These are phyloP conservation scores for Dromius quadrimaculatus DNA, from an alignment of 2,888 invertebrate genomes.

Conservation along the genomic window DNA sequence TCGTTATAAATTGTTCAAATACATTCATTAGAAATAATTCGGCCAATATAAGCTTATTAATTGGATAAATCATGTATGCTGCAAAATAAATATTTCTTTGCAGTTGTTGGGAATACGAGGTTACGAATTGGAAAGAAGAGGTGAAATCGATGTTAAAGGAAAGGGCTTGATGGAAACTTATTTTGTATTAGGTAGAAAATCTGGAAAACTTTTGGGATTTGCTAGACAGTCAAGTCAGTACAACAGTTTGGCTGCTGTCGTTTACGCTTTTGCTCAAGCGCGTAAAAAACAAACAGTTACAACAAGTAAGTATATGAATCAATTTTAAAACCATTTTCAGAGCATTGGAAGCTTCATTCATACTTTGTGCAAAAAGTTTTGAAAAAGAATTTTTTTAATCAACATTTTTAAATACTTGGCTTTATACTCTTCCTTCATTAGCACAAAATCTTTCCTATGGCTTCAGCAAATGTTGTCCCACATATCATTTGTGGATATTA, in stretches of 20 bases:
- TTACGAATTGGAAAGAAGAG: conserved; percentile 82
- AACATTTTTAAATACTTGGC: not conserved
- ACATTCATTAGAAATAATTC: not conserved
- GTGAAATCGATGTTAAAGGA: conserved; percentile 91
- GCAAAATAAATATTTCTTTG: conserved; percentile 43
- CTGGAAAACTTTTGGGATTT: conserved; percentile 71
- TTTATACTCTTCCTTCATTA: no score
- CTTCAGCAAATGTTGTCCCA: no score
- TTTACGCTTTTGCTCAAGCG: conserved; percentile 90
- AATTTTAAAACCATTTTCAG: no score
- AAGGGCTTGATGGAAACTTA: conserved; percentile 97
- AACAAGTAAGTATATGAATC: conserved; percentile 60
- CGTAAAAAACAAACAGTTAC: conserved; percentile 76
- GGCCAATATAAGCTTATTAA: not conserved
- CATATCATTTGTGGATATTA: no score
- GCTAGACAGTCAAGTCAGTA: conserved; percentile 78
- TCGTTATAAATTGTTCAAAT: no score
- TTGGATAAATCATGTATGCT: not conserved
- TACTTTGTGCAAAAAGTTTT: no score
- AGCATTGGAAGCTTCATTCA: not conserved
- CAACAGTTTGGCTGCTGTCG: conserved; percentile 86
- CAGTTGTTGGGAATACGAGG: conserved; percentile 82
- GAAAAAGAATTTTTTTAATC: conserved; percentile 37
- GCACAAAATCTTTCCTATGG: no score
- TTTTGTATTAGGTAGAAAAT: conserved; percentile 81